Percentiles rank a stretch among this genome's conserved stretches.
Conservation (phyloP, 1,140 invertebrate species). For the Formica exsecta region DNA sequence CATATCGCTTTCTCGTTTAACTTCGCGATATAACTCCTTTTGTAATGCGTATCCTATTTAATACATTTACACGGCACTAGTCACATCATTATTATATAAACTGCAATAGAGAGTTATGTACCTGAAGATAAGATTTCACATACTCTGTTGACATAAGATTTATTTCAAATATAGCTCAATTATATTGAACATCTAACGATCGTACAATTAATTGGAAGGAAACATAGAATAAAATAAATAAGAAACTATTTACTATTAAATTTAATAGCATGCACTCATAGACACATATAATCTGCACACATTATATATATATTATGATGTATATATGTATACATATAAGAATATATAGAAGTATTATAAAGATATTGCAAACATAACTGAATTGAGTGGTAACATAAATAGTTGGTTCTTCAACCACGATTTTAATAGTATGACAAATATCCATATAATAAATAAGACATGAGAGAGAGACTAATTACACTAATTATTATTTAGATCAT, state of each 20-base stretch:
- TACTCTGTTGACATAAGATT: background rate
- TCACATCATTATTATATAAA: conserved; percentile 33
- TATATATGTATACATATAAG: background rate
- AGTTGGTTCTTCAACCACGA: background rate
- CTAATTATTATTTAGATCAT: background rate
- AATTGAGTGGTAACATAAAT: background rate
- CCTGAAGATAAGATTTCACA: conserved; percentile 36
- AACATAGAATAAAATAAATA: background rate
- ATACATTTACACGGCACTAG: conserved; percentile 20
- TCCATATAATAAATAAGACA: background rate
- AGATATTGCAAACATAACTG: background rate
- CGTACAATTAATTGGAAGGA: background rate
- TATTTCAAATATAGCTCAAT: background rate
- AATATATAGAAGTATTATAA: background rate
- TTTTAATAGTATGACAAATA: conserved; percentile 1
- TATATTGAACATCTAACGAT: conserved; percentile 23
- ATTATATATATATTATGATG: too few relatives aligned
- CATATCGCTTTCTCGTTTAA: conserved; percentile 38
- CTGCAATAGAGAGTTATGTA: conserved; percentile 12
- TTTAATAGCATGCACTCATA: background rate
- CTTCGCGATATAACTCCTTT: conserved; percentile 26
- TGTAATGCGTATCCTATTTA: conserved; percentile 35
- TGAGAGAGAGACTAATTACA: background rate
- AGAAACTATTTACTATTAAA: background rate
- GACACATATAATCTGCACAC: background rate